These are phyloP conservation scores for Machimus rusticus DNA, from an alignment of 2,888 invertebrate species.

Conservation along the genomic window DNA sequence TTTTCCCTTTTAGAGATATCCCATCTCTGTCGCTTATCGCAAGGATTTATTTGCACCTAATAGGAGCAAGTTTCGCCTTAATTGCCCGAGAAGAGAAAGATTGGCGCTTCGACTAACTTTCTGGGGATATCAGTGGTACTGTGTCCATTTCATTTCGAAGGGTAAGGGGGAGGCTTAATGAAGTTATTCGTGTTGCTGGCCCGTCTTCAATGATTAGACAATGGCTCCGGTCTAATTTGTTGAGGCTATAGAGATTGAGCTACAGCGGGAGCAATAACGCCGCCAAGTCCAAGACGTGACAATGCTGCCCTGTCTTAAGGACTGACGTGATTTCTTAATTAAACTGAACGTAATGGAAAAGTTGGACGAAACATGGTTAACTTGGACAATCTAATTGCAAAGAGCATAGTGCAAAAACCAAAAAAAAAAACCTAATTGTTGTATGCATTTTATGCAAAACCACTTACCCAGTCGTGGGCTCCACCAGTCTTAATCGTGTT, in stretches of 20 bases:
- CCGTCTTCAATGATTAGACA: slow-evolving; percentile 4
- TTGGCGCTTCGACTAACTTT: neutral
- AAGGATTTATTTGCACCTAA: slow-evolving; percentile 18
- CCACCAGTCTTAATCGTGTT: neutral
- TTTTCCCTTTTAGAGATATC: neutral
- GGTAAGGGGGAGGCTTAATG: neutral
- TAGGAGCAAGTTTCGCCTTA: slow-evolving; percentile 9
- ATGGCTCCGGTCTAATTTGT: neutral
- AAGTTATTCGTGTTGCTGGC: slow-evolving; percentile 11
- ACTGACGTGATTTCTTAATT: slow-evolving; percentile 1
- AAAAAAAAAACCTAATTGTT: neutral
- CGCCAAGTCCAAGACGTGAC: neutral
- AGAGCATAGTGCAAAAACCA: neutral
- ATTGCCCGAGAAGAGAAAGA: neutral
- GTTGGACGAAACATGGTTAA: neutral
- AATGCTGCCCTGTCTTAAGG: neutral
- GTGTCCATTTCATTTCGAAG: neutral
- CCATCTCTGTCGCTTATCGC: neutral
- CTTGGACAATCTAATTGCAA: neutral
- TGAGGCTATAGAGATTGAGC: neutral
- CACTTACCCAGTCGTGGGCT: neutral
- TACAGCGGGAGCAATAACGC: neutral
- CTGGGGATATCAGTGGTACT: neutral
- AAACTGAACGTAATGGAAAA: neutral
- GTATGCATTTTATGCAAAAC: neutral